Base-by-base conservation (phyloP, 2,797 vertebrate genomes). In the Oophaga sylvatica region DNA sequence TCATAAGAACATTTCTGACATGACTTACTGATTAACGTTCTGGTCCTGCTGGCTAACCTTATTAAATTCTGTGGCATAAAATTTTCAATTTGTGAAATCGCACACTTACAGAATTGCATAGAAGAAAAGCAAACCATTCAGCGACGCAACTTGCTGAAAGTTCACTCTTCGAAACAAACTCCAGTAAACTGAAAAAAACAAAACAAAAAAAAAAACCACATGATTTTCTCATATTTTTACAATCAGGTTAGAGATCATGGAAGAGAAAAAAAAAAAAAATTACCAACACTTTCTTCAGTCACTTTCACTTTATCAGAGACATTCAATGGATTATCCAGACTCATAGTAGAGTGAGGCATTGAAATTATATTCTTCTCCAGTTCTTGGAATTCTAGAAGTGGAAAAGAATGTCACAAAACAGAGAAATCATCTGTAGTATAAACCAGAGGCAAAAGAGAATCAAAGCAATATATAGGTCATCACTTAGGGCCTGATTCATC, bases 71-170 rank as follows among this genome's bases (percentile, higher is more conserved):
- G 56, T 31, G 8, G 45, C 62, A 45, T 45, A 0, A 67, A 22
- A 20, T 8, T 53, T 67, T 67, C 41, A 67, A 81, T 67, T 17
- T 84, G 81, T 45, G 89, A 68, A 92, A 53, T 16, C 9, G 35
- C 22, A 81, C 84, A 97, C 97, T 97, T 93, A 98, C 97, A 98
- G 91, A 90, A 97, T 41, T 90, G 97, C 93, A 1, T 98, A 99
- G 91, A 97, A 90, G 56, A 96, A 78, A 84, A 98, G 95, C 80
- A 99, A 81, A 0, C 94, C 94, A 90, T 95, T 97, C 87, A 98
- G 92, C 87, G 96, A 95, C 0, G 94, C 89, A 0, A 93, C 91
- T 87, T 95, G 96, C 90, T 94, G 91, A 26, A 91, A 90, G 86
- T 94, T 95, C 81, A 93, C 81, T 92, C 92, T 93, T 22, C 93